Evolutionary conservation across 2,797 vertebrate genomes (phyloP), one percentile per base, ranked within the genome.

Genomic region (Pangasius sanitwongsei): DNA sequence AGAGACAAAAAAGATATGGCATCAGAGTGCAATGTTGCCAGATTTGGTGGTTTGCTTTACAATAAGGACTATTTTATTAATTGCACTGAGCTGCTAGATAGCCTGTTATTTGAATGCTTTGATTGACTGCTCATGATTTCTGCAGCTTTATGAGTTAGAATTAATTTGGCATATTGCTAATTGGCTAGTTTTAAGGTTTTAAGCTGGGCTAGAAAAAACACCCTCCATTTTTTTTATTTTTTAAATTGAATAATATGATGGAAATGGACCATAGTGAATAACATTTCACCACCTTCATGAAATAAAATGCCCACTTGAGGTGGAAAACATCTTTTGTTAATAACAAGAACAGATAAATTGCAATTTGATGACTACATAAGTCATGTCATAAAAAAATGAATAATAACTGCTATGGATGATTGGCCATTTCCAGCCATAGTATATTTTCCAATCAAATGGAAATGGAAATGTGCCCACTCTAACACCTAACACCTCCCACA

Each of bases 1-100:
- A 94, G 95, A 95, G 94, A 94, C 95, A 95, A 93, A 96, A 96
- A 94, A 92, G 92, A 94, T 94, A 94, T 92, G 92, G 92, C 93
- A 94, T 89, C 92, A 50, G 7, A 53, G n/a, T 48, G 28, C 6
- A 34, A 53, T 84, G 83, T 69, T 84, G 63, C n/a, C 63, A 84
- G 44, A 69, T 69, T 69, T 44, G 3, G 15, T 67, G 28, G 8
- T 69, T 69, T 69, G 4, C 82, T 31, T 67, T 67, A 48, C 41
- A 69, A 34, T 34, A 2, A 69, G 16, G n/a, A 50, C 28, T 48
- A 18, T 83, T 18, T 83, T 83, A 65, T 50, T 83, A 9, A 67
- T 65, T 2, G 16, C 28, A 83, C 4, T 83, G 13, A 28, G 13
- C 57, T 44, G 12, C 6, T 44, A 5, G 8, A 59, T 37, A 83